Evolutionary conservation across 2,797 vertebrate species (phyloP), one percentile per base, ranked within the genome.

Genomic region (Tragopan temminckii): DNA sequence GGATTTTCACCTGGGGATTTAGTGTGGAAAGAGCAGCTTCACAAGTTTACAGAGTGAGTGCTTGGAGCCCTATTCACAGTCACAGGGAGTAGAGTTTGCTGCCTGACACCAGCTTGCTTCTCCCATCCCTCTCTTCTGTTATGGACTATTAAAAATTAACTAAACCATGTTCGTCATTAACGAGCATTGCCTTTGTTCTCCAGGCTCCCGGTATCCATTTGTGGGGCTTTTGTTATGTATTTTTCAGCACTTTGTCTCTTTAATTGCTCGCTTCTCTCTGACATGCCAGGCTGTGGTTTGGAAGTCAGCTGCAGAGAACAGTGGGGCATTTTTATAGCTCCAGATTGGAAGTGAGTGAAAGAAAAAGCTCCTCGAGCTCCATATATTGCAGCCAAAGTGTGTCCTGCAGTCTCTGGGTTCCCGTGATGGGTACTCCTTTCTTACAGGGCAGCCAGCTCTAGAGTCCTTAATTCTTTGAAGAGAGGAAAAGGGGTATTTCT

Each of bases 231-330:
- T 96, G 95, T 94, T 96, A 94, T 96, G 87, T 92, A 96, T 97
- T 97, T 97, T 97, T 97, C 91, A 97, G 94, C 88, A 97, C 91
- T 97, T 96, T 95, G 97, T 97, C 96, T 95, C 92, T 97, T 96
- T 96, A 97, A 97, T 96, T 96, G 94, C 77, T 94, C 5, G 6
- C 83, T 94, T 92, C 86, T 83, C 55, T 95, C 87, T 96, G 96
- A 97, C 88, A 63, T 72, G 62, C 57, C 5, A 31, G 68, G 62
- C 85, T 88, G 79, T 61, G 85, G 95, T 85, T 90, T 93, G 70
- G 64, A 88, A 94, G 80, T 89, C 93, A 87, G 88, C 88, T 89
- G 89, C 58, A 64, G 83, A 76, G 75, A 96, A 70, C 55, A 92
- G 81, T 90, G 80, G 46, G 57, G 61, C 57, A 71, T 79, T 95